phyloP scores from a whole-genome alignment of 2,113 vertebrate species.

The Caretta caretta region DNA sequence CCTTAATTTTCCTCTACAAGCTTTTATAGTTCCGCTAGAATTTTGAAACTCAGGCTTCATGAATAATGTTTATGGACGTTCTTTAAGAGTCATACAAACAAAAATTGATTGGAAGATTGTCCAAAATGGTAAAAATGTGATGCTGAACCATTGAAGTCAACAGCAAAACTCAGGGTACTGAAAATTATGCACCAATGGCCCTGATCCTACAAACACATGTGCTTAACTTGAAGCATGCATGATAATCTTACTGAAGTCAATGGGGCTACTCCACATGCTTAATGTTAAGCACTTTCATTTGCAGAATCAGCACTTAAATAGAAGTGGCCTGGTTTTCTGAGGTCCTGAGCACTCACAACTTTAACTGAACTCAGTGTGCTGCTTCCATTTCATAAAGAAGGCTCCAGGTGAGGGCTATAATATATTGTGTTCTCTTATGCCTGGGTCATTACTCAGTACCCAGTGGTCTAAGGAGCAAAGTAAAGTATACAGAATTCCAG shows the following conservation, averaged over 20 bases:
- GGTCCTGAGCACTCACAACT: not conserved
- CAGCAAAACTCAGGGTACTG: not conserved
- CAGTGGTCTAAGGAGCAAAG: not conserved
- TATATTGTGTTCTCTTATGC: not conserved
- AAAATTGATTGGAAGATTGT: not conserved
- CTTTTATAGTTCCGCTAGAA: not conserved
- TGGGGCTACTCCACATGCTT: not conserved
- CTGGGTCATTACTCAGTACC: not conserved
- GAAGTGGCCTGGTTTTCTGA: not conserved
- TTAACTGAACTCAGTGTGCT: not conserved
- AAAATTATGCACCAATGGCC: not conserved
- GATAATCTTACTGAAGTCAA: not conserved
- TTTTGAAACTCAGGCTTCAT: not conserved
- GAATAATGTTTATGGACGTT: not conserved
- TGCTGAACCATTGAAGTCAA: not conserved
- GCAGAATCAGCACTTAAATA: not conserved
- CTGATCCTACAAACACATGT: not conserved
- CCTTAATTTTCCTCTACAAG: not conserved
- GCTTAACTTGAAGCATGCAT: not conserved
- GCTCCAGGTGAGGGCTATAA: not conserved
- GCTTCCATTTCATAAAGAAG: not conserved
- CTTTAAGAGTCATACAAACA: not conserved
- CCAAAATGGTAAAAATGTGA: not conserved
- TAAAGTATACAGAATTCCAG: slow-evolving; percentile 6
- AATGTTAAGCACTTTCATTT: not conserved